Evolutionary conservation across 2,113 vertebrate genomes (phyloP).

Genomic region (Microcebus griseorufus): DNA sequence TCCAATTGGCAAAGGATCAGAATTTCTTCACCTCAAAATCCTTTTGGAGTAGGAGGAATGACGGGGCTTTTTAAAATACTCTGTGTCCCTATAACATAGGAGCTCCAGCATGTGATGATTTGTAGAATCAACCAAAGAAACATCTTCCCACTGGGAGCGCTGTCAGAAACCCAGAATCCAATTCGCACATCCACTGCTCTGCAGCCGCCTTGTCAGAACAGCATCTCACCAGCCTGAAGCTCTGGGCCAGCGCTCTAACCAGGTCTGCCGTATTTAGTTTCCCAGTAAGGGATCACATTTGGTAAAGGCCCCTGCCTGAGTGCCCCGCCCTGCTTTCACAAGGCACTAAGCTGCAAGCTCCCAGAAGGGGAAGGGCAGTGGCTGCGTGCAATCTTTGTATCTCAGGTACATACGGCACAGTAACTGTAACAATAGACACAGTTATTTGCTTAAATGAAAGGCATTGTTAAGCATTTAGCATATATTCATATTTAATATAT

Average conservation of each 20-base stretch:
- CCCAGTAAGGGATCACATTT: background rate
- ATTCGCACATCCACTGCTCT: background rate
- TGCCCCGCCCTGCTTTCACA: background rate
- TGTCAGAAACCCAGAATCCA: background rate
- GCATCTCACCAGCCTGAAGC: background rate
- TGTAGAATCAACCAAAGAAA: background rate
- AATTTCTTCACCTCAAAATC: conserved; percentile 36
- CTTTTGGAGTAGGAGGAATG: background rate
- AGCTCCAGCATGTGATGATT: background rate
- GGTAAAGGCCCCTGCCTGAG: background rate
- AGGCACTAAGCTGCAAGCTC: background rate
- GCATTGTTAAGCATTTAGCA: background rate
- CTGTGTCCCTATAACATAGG: background rate
- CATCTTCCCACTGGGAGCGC: background rate
- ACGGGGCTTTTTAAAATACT: background rate
- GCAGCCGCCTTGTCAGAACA: too few species aligned
- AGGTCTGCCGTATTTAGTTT: background rate
- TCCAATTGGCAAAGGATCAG: conserved; percentile 57
- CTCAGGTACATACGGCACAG: accelerated
- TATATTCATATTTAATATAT: background rate
- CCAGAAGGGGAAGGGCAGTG: background rate
- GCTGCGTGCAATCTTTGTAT: background rate
- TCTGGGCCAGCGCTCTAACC: background rate
- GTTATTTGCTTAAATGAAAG: background rate
- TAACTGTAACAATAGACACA: background rate